phyloP scores from a whole-genome alignment of 2,888 invertebrate species.

The Drosophila ustulata region DNA sequence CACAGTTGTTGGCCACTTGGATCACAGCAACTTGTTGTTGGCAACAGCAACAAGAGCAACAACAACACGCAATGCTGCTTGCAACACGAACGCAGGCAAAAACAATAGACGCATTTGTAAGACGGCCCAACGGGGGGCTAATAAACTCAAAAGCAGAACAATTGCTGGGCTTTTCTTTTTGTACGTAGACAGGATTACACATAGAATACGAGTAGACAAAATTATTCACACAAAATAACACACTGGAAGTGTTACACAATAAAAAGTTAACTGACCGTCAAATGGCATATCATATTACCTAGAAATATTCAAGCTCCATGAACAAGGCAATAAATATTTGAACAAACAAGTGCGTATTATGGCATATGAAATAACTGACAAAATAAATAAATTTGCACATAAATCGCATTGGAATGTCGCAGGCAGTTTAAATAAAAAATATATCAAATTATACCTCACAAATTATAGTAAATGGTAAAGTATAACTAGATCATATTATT shows the following conservation, averaged over 20 bases:
- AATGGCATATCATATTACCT: slow-evolving; percentile 39
- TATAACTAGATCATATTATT: too few relatives aligned
- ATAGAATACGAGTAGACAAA: slow-evolving; percentile 33
- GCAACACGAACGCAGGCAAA: slow-evolving; percentile 49
- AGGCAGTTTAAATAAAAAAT: background rate
- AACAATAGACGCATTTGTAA: slow-evolving; percentile 75
- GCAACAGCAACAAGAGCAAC: slow-evolving; percentile 40
- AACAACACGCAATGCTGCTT: slow-evolving; percentile 38
- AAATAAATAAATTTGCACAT: background rate
- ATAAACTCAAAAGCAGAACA: slow-evolving; percentile 75
- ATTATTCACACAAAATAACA: slow-evolving; percentile 32
- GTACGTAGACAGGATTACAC: slow-evolving; percentile 48
- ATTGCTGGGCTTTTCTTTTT: slow-evolving; percentile 48
- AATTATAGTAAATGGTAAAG: too few relatives aligned
- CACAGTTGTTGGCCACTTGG: slow-evolving; percentile 23
- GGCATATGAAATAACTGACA: background rate
- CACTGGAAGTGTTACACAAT: slow-evolving; percentile 22
- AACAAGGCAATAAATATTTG: slow-evolving; percentile 6
- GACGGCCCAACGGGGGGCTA: slow-evolving; percentile 73
- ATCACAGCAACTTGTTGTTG: slow-evolving; percentile 57
- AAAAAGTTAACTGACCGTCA: slow-evolving; percentile 1
- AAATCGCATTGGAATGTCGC: background rate
- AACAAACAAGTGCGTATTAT: background rate
- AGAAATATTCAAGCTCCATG: slow-evolving; percentile 30
- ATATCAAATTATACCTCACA: background rate